Evolutionary conservation across 2,888 invertebrate species (phyloP), one percentile per base, ranked within the genome.

Genomic region (Catocala fraxini): DNA sequence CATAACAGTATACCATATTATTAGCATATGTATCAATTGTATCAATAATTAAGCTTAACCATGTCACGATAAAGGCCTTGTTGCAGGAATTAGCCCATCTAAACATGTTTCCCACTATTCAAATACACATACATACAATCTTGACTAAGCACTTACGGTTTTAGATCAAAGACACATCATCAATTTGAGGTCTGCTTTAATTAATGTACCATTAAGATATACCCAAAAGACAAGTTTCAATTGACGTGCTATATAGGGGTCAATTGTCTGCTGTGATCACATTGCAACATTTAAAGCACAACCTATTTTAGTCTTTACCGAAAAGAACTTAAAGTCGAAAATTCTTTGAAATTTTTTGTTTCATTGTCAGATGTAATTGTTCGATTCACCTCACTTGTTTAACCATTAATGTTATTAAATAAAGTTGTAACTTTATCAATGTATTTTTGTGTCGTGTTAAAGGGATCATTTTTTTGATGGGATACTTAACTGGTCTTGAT

Each of bases 241-340:
- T 89, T 89, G 86, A 79, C 65, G 71, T 73, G 77, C 82, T 75
- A 68, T 80, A 85, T 89, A 82, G 80, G 87, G 88, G 88, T 85
- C 85, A 89, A 89, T 89, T 89, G 88, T 87, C 73, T 69, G 78
- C 78, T 79, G 64, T 65, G 59, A 60, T 56, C 58, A 12, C 59
- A 56, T 47, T 55, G 12, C 59, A 47, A 43, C 10, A 25, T 41
- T 9, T 39, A 11, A 5, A 34, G 12, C 34, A 3, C 13, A 49
- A 7, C 10, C 35, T 7, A 69, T 10, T 60, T 25, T 63, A 42
- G 15, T 25, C 62, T 63, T 51, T 75, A 57, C 0, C 42, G 3
- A 0, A 7, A 7, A 33, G 0, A n/a, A 0, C 34, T 57, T 68
- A 73, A 35, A 10, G 49, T 1, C n/a, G 4, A 53, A n/a, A 58